Base-by-base conservation (phyloP, 2,113 vertebrate genomes). In the Callocephalon fimbriatum region DNA sequence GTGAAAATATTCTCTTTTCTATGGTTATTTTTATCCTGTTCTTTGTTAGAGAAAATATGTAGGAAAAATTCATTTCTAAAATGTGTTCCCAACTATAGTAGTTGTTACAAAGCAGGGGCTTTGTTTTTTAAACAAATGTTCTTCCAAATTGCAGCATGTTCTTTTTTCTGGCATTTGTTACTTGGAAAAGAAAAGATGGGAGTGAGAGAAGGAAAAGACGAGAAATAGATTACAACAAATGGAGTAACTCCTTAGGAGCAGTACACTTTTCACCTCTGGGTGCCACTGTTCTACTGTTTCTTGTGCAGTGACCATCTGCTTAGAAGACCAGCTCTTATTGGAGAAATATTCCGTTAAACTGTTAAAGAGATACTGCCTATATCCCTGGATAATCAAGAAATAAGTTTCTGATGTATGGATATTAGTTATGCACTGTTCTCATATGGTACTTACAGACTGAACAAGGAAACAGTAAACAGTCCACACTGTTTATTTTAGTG, bases 261-360 rank as follows among this genome's bases (percentile, higher is more conserved):
- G 95, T 97, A 97, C 92, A 79, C 37, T 95, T 97, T 96, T 94
- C 92, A 96, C 98, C 98, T 98, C 98, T 98, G 97, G 98, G 98
- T 98, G 98, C 96, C 98, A 97, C 98, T 98, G 97, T 98, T 98
- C 98, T 97, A 97, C 98, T 98, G 94, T 96, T 98, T 95, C 98
- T 98, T 94, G 86, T 93, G 95, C 95, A 95, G 93, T 85, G 94
- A 88, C 91, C 92, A 89, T 96, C 87, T 89, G 18, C 80, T 94
- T 94, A 83, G 83, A 97, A 95, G 88, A 86, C 40, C 54, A 59
- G 72, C 80, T 95, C 78, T 96, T 97, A 90, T 2, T 84, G 87
- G 88, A 80, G 71, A 89, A 91, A 93, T 93, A 94, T 88, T 95
- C 65, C 59, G 86, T 94, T 79, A 92, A 97, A 94, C 86, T 38